Evolutionary conservation across 2,888 invertebrate species (phyloP).

Genomic region (Callinectes sapidus): DNA sequence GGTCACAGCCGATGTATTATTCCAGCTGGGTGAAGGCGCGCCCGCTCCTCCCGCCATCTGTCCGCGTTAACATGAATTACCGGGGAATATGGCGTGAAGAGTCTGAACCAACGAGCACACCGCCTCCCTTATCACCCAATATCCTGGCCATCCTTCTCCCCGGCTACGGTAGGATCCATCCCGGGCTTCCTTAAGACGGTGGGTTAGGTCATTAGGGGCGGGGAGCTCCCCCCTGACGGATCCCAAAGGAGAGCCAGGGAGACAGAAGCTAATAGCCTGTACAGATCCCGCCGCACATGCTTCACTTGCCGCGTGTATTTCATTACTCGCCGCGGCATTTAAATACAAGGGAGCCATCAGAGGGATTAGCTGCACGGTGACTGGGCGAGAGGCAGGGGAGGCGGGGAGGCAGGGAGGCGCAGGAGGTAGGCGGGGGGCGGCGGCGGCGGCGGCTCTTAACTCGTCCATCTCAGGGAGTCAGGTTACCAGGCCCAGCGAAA

Average conservation of each 20-base stretch:
- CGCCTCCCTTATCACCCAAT: neutral
- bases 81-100: constrained; percentile 53
- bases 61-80: constrained; percentile 64
- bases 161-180: constrained; percentile 35
- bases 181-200: neutral
- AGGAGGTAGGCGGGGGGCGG: neutral
- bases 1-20: constrained; percentile 56
- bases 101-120: neutral
- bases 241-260: constrained; percentile 15
- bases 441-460: constrained; percentile 26
- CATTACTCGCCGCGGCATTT: constrained; percentile 51
- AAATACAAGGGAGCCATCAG: constrained; percentile 52
- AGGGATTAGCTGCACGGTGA: constrained; percentile 45
- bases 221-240: constrained; percentile 27
- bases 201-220: constrained; percentile 38
- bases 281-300: constrained; percentile 41
- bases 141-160: constrained; percentile 39
- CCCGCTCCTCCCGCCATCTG: constrained; percentile 56
- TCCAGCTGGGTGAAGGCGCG: constrained; percentile 46
- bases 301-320: constrained; percentile 44
- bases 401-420: neutral
- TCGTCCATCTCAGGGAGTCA: constrained; percentile 6
- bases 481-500: constrained; percentile 2
- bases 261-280: constrained; percentile 62
- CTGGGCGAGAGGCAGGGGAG: neutral